Base-by-base conservation (phyloP, 2,888 invertebrate species). In the Drosophila pseudotakahashii region DNA sequence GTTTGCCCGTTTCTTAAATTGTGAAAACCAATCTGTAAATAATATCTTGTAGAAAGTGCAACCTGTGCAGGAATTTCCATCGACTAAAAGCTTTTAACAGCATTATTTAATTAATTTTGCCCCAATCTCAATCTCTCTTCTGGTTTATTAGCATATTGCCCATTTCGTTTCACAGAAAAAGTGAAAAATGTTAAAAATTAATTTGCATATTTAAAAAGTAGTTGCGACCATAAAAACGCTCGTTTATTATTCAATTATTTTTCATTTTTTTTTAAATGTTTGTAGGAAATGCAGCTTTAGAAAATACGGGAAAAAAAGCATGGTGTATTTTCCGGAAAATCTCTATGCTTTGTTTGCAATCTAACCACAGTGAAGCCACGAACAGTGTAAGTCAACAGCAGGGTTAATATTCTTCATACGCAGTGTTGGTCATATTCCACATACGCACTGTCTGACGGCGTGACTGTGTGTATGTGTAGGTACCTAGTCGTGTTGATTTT, bases 181-280 rank as follows among this genome's bases (percentile, higher is more conserved):
- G 14, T 23, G 3, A 19, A 34, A 61, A 16, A 14, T 36, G 11
- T 13, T 41, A 26, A 19, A 63, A 48, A 48, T 61, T 63, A 48
- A 63, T 62, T 63, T 63, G 48, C 62, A 62, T 61, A 48, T 48
- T 61, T 48, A n/a, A 61, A 26, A 62, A 48, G 61, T 16, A 7
- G 23, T 16, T 16, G 16, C n/a, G 5, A 9, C 41, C 62, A 48
- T 61, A 61, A 62, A 61, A 61, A 61, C 48, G 62, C 16, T 48
- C 34, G 41, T 62, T 19, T 41, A 62, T 23, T 45, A 62, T 63
- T 62, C 48, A 48, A 63, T 63, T 42, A 34, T 9, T 41, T 63
- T 26, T 16, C n/a, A 10, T 9, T 30, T 32, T 36, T 60, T 39
- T 7, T 13, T 19, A 19, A 14, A 7, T 54, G 19, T 32, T 59